phyloP scores from a whole-genome alignment of 2,113 vertebrate genomes.

The Alosa alosa region DNA sequence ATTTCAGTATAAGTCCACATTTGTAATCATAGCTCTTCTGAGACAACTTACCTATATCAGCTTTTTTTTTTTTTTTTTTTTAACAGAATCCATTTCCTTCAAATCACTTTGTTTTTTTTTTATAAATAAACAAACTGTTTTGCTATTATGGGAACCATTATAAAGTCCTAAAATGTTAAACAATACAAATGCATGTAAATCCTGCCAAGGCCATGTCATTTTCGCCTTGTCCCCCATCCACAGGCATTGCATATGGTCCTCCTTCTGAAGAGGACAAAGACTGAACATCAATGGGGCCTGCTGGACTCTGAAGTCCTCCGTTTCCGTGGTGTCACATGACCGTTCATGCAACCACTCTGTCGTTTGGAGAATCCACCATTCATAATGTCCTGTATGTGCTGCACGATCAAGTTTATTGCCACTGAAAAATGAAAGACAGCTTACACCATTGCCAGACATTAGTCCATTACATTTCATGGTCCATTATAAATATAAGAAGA shows the following conservation, averaged over 20 bases:
- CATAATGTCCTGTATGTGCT: constrained; percentile 98
- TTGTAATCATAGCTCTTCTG: background rate
- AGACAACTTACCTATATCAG: background rate
- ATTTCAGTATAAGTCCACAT: background rate
- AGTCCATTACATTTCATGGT: too few species aligned
- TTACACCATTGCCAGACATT: background rate
- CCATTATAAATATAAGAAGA: too few species aligned
- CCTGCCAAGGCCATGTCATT: background rate
- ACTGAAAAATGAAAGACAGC: constrained; percentile 67
- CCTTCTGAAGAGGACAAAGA: constrained; percentile 58
- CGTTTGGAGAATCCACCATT: constrained; percentile 88
- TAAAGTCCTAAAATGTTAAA: background rate
- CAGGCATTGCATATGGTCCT: constrained; percentile 20
- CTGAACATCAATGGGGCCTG: constrained; percentile 87
- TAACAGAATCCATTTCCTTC: background rate
- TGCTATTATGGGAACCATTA: background rate
- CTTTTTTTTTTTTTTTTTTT: background rate
- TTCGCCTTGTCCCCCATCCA: background rate
- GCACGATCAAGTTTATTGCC: constrained; percentile 97
- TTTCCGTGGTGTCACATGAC: constrained; percentile 79
- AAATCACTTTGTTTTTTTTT: background rate
- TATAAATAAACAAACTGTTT: background rate
- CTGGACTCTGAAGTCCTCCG: constrained; percentile 87
- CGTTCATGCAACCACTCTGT: constrained; percentile 83
- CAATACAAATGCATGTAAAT: constrained; percentile 1